Evolutionary conservation across 2,113 vertebrate genomes (phyloP).

Genomic region (Corythoichthys haematopterus): DNA sequence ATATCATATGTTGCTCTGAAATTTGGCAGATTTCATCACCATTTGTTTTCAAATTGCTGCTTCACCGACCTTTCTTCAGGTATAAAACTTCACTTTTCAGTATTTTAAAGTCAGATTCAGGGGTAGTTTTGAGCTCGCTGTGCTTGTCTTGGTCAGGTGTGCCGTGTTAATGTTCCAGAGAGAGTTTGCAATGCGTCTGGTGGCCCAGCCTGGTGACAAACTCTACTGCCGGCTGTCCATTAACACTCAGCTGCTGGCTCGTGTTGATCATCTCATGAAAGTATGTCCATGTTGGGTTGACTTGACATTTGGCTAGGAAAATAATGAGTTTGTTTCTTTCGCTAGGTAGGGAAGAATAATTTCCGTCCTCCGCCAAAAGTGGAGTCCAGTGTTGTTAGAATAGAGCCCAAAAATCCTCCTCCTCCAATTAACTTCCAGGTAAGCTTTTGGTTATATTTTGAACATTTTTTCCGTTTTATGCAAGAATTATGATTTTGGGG

Average conservation of each 20-base stretch:
- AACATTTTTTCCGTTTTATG: neutral
- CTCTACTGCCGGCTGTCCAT: conserved; percentile 93
- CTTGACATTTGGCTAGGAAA: neutral
- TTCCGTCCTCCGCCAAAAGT: conserved; percentile 97
- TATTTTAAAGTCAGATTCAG: neutral
- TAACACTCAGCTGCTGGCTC: conserved; percentile 91
- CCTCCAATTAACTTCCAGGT: conserved; percentile 97
- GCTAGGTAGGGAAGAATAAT: conserved; percentile 94
- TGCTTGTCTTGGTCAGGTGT: conserved; percentile 73
- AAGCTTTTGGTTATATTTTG: conserved; percentile 15
- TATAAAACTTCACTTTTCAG: conserved; percentile 42
- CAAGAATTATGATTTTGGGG: too few species aligned
- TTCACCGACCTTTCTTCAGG: conserved; percentile 97
- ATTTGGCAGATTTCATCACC: conserved; percentile 90
- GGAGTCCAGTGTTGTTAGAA: conserved; percentile 96
- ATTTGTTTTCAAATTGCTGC: conserved; percentile 93
- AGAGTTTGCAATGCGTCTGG: conserved; percentile 94
- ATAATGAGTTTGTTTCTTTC: neutral
- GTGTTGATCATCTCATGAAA: conserved; percentile 98
- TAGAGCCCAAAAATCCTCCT: conserved; percentile 96
- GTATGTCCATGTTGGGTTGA: conserved; percentile 49
- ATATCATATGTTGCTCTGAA: neutral
- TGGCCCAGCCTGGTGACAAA: conserved; percentile 90
- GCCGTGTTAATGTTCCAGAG: conserved; percentile 98
- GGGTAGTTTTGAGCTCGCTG: neutral